Conservation (phyloP, 2,113 vertebrate genomes). For the Oncorhynchus mykiss region DNA sequence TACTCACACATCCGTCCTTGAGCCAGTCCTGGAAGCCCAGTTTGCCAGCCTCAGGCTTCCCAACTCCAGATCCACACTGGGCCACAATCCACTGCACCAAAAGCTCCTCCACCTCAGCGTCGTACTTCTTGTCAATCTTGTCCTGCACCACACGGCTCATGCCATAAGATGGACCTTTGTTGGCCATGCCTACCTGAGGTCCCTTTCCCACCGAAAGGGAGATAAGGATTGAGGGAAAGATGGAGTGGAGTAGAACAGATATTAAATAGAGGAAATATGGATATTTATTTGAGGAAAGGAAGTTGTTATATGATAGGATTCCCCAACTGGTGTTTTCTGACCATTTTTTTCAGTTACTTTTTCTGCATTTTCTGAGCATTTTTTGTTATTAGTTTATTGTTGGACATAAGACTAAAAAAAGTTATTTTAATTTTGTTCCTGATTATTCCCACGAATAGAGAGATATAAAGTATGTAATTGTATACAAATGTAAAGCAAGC, state of each 20-base stretch:
- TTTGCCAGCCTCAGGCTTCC: slow-evolving; percentile 83
- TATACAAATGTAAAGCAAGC: too few species aligned
- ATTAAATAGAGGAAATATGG: background rate
- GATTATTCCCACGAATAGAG: too few species aligned
- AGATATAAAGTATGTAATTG: too few species aligned
- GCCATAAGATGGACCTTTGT: slow-evolving; percentile 94
- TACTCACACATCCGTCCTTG: slow-evolving; percentile 92
- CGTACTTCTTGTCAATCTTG: slow-evolving; percentile 97
- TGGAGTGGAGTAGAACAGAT: background rate
- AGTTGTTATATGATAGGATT: too few species aligned
- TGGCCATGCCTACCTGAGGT: slow-evolving; percentile 85
- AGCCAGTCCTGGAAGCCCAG: slow-evolving; percentile 95
- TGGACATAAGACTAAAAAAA: too few species aligned
- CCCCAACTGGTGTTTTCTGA: too few species aligned
- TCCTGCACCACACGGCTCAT: slow-evolving; percentile 93
- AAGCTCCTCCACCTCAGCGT: slow-evolving; percentile 87
- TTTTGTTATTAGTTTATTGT: too few species aligned
- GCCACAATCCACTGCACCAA: slow-evolving; percentile 90
- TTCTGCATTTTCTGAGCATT: too few species aligned
- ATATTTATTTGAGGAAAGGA: background rate
- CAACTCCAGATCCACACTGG: slow-evolving; percentile 82
- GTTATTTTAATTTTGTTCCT: too few species aligned
- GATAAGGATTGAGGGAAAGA: background rate
- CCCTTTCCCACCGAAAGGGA: background rate
- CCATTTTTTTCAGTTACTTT: too few species aligned